Conservation (phyloP, 2,888 invertebrate genomes). For the Drosophila dives region DNA sequence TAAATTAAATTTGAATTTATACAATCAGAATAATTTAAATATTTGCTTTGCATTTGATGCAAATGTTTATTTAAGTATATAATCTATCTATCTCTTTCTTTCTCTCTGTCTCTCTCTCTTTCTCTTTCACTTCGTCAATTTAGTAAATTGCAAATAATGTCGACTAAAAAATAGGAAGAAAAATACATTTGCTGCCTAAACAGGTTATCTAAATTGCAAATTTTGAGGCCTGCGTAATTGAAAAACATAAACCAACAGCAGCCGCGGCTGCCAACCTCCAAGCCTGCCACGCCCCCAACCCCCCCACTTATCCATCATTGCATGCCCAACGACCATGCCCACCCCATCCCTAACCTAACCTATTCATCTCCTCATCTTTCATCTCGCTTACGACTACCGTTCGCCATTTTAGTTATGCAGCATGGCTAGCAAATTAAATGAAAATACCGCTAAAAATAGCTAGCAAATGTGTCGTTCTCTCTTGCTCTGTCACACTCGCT, state of each 20-base stretch:
- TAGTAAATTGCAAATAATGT: slow-evolving; percentile 47
- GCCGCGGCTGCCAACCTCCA: neutral
- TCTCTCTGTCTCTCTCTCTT: neutral
- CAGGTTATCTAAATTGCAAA: slow-evolving; percentile 75
- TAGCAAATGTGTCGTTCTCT: slow-evolving; percentile 40
- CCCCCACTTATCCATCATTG: slow-evolving; percentile 2
- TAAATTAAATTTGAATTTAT: slow-evolving; percentile 1
- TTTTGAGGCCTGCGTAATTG: slow-evolving; percentile 70
- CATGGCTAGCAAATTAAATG: slow-evolving; percentile 75
- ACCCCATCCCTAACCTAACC: neutral
- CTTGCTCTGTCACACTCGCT: neutral
- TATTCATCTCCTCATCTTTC: slow-evolving; percentile 26
- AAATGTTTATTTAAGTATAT: slow-evolving; percentile 12
- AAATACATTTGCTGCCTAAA: slow-evolving; percentile 24
- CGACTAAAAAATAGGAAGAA: slow-evolving; percentile 18
- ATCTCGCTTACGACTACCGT: slow-evolving; percentile 46
- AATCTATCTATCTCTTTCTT: neutral
- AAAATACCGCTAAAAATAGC: slow-evolving; percentile 75
- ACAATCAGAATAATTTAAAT: slow-evolving; percentile 12
- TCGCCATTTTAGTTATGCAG: slow-evolving; percentile 70
- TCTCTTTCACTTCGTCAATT: slow-evolving; percentile 15
- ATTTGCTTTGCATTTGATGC: slow-evolving; percentile 17
- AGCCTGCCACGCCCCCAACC: neutral
- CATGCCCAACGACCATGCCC: neutral
- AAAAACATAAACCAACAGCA: slow-evolving; percentile 52